Percentiles rank a stretch among this genome's conserved stretches.
Evolutionary conservation across 92 coral and sea anemone species (phyloP).

Genomic region (Paramuricea clavata): DNA sequence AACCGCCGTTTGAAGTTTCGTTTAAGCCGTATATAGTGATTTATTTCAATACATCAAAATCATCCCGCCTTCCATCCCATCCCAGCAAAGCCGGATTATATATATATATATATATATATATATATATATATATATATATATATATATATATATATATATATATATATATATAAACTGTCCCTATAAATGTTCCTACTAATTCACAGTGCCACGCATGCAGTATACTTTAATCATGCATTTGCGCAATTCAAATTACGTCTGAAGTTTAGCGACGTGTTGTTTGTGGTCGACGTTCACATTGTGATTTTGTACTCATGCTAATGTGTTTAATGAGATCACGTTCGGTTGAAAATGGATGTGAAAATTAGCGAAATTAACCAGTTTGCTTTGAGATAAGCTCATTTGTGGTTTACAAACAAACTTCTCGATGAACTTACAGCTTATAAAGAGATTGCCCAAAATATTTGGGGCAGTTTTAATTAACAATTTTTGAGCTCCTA

Average conservation of each 20-base stretch:
- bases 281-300: constrained; percentile 3
- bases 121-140: too few relatives aligned
- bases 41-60: too few relatives aligned
- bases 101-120: too few relatives aligned
- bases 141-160: too few relatives aligned
- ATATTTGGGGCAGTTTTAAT: background rate
- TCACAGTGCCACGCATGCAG: too few relatives aligned
- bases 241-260: background rate
- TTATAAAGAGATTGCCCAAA: background rate
- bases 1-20: too few relatives aligned
- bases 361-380: constrained; percentile 9
- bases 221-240: background rate
- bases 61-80: too few relatives aligned
- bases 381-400: constrained; percentile 21
- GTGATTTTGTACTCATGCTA: background rate
- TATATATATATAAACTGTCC: too few relatives aligned
- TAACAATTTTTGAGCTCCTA: too few relatives aligned
- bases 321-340: constrained; percentile 11
- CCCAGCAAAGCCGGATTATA: too few relatives aligned
- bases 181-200: too few relatives aligned
- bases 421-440: background rate
- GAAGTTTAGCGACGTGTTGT: background rate
- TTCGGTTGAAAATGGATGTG: background rate
- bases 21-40: too few relatives aligned
- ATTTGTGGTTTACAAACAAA: constrained; percentile 9